A percentile compares a stretch with the other conserved stretches of the same genome.
Evolutionary conservation across 2,888 invertebrate species (phyloP).

Genomic region (Pardosa pseudoannulata): DNA sequence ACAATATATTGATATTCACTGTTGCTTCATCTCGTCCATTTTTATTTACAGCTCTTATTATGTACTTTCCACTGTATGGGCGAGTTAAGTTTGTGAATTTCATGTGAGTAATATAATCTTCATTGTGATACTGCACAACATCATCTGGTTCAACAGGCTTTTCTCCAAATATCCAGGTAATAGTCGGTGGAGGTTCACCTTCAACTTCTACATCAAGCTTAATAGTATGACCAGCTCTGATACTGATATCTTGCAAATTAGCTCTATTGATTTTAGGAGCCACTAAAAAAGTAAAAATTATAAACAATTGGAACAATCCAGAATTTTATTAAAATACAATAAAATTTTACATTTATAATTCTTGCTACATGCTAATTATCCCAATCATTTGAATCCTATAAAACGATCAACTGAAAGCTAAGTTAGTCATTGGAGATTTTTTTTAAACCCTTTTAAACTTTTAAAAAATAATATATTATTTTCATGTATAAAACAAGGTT

Average conservation of each 20-base stretch:
- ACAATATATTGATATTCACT: constrained; percentile 90
- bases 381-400: too few species aligned
- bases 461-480: too few species aligned
- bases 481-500: too few species aligned
- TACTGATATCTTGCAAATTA: constrained; percentile 90
- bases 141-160: constrained; percentile 75
- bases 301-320: not conserved
- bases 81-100: constrained; percentile 89
- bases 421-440: too few species aligned
- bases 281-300: constrained; percentile 81
- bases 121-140: constrained; percentile 76
- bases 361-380: too few species aligned
- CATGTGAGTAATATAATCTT: constrained; percentile 93
- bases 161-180: constrained; percentile 78
- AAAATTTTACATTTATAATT: too few species aligned
- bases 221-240: constrained; percentile 93
- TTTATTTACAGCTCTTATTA: constrained; percentile 92
- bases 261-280: constrained; percentile 98
- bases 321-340: too few species aligned
- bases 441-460: too few species aligned
- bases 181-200: constrained; percentile 78
- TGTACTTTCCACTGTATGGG: constrained; percentile 89
- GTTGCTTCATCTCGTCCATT: constrained; percentile 95
- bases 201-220: constrained; percentile 90
- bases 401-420: too few species aligned